Evolutionary conservation across 2,888 invertebrate species (phyloP).

Genomic region (Cryptocephalus moraei): DNA sequence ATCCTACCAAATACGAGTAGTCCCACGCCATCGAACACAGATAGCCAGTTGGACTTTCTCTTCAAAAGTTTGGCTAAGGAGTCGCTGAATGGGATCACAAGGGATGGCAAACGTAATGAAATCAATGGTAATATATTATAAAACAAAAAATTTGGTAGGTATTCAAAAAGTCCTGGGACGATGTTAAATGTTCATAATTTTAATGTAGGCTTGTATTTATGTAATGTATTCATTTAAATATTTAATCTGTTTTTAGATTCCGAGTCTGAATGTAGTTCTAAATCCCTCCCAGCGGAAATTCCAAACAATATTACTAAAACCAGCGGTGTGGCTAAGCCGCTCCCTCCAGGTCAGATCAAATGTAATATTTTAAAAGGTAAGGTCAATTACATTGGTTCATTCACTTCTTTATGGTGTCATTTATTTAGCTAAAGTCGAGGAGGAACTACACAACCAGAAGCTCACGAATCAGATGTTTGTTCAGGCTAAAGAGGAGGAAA

Average conservation of each 20-base stretch:
- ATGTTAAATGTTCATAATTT: no score
- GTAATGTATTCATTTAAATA: not conserved
- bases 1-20: slow-evolving; percentile 15
- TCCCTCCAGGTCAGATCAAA: slow-evolving; percentile 85
- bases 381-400: not conserved
- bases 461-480: slow-evolving; percentile 50
- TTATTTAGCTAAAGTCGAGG: slow-evolving; percentile 53
- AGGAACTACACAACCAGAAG: slow-evolving; percentile 43
- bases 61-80: slow-evolving; percentile 69
- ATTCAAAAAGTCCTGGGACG: not conserved
- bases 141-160: not conserved
- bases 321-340: slow-evolving; percentile 44
- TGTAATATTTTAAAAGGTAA: slow-evolving; percentile 89
- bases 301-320: slow-evolving; percentile 34
- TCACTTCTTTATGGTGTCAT: not conserved
- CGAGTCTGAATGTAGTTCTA: slow-evolving; percentile 24
- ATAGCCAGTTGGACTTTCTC: slow-evolving; percentile 58
- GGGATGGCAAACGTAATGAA: slow-evolving; percentile 44
- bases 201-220: no score
- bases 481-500: slow-evolving; percentile 36
- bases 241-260: slow-evolving; percentile 18
- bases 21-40: slow-evolving; percentile 32
- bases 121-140: slow-evolving; percentile 34
- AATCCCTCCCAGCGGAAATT: slow-evolving; percentile 32
- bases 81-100: slow-evolving; percentile 44